These are phyloP conservation scores for Drosophila nigrodunni DNA, from an alignment of 1,140 invertebrate species.

Conservation along the genomic window DNA sequence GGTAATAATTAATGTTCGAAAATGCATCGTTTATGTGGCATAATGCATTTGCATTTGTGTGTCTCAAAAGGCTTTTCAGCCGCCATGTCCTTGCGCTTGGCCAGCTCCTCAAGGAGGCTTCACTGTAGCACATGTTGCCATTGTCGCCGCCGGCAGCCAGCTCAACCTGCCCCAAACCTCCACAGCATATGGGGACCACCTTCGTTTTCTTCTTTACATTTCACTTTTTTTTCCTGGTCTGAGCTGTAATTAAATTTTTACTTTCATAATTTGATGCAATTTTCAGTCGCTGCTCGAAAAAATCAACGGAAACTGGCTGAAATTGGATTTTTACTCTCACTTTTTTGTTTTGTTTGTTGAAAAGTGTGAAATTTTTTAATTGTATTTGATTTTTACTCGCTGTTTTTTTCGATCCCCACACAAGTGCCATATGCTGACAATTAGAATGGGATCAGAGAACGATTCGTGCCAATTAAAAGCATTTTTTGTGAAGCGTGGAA, in stretches of 20 bases:
- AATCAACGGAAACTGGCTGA: constrained; percentile 58
- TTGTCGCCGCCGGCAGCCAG: constrained; percentile 46
- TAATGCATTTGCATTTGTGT: constrained; percentile 75
- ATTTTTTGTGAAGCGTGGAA: constrained; percentile 20
- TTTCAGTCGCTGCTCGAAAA: constrained; percentile 45
- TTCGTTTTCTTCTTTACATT: constrained; percentile 17
- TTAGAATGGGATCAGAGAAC: constrained; percentile 26
- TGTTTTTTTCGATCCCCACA: background rate
- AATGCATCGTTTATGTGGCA: constrained; percentile 84
- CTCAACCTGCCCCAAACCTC: constrained; percentile 3
- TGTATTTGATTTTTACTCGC: constrained; percentile 33
- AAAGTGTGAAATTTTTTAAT: constrained; percentile 53
- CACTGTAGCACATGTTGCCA: constrained; percentile 82
- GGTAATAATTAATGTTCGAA: constrained; percentile 84
- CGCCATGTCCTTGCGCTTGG: constrained; percentile 63
- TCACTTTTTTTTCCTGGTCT: constrained; percentile 26
- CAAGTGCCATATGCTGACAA: constrained; percentile 36
- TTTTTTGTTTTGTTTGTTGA: background rate
- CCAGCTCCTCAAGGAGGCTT: constrained; percentile 74
- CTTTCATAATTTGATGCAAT: constrained; percentile 80
- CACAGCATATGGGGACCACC: constrained; percentile 1
- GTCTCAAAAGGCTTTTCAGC: constrained; percentile 79
- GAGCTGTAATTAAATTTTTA: constrained; percentile 79
- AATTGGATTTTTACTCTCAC: constrained; percentile 48
- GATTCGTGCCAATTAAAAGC: constrained; percentile 35